Evolutionary conservation across 2,888 invertebrate genomes (phyloP), one percentile per base, ranked within the genome.

Genomic region (Pristionchus entomophagus): DNA sequence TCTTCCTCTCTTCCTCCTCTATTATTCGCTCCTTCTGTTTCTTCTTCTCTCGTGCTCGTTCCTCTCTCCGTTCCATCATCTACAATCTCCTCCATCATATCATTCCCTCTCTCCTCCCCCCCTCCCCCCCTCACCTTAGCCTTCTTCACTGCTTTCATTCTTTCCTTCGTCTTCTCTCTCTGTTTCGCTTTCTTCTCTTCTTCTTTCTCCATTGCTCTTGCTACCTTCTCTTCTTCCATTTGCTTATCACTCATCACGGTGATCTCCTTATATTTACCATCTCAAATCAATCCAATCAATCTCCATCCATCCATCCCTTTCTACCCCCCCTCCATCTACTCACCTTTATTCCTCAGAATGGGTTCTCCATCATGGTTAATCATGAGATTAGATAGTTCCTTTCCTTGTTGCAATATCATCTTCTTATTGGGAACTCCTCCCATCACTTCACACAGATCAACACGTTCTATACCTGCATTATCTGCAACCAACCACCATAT

Each of bases 11-110:
- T 38, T 69, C 80, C 12, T 80, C 53, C 38, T 80, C 80, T 8
- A 22, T 17, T n/a, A 19, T 32, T 26, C 49, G 49, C 29, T 80
- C 49, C 35, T 49, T 49, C 17, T 49, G 26, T 14, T 80, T 80
- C 80, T 80, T 80, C 80, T 53, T 80, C 53, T 80, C 80, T 26
- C 49, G 14, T 22, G 49, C 53, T 51, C 38, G 17, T n/a, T 80
- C 51, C 29, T 53, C 53, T 35, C 53, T 80, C 49, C 45, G 35
- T 19, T 49, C 49, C 8, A 29, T 32, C 80, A 51, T 80, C 80
- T 53, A 19, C 80, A 51, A 51, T 80, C 80, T 17, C 78, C 49
- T 26, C 49, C 29, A 22, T 45, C 14, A 19, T 14, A 3, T 29
- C 17, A 6, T 22, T 45, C 26, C 38, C 51, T 29, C 26, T 29